These are phyloP conservation scores for Vanessa atalanta DNA, from an alignment of 1,140 invertebrate species.

Conservation along the genomic window DNA sequence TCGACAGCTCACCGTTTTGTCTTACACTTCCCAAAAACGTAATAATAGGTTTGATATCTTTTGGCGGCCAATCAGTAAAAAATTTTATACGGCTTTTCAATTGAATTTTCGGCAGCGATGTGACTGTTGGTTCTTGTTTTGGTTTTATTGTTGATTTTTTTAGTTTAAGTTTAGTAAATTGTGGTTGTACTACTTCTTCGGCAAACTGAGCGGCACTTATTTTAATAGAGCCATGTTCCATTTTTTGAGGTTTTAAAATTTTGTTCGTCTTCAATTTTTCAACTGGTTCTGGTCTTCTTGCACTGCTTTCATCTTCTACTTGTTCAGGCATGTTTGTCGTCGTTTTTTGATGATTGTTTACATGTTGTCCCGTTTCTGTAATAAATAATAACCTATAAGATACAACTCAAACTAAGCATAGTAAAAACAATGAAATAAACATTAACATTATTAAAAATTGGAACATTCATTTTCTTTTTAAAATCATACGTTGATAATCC, in stretches of 20 bases:
- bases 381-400: too few species aligned
- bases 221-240: conserved; percentile 68
- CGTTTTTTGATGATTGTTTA: neutral
- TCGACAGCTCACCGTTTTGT: conserved; percentile 84
- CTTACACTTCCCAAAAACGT: conserved; percentile 80
- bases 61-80: conserved; percentile 83
- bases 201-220: conserved; percentile 72
- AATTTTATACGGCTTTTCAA: conserved; percentile 84
- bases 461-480: too few species aligned
- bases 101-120: conserved; percentile 83
- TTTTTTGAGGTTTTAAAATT: conserved; percentile 49
- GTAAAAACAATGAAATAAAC: too few species aligned
- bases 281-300: conserved; percentile 1
- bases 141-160: conserved; percentile 80
- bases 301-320: conserved; percentile 26
- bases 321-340: neutral
- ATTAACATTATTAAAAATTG: too few species aligned
- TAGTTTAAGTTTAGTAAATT: conserved; percentile 83
- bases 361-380: conserved; percentile 16
- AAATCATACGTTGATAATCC: too few species aligned
- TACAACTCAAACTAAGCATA: too few species aligned
- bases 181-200: conserved; percentile 71
- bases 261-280: conserved; percentile 34
- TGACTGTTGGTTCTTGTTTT: conserved; percentile 75
- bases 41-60: conserved; percentile 77